Evolutionary conservation across 2,888 invertebrate species (phyloP).

Genomic region (Pachymerium ferrugineum): DNA sequence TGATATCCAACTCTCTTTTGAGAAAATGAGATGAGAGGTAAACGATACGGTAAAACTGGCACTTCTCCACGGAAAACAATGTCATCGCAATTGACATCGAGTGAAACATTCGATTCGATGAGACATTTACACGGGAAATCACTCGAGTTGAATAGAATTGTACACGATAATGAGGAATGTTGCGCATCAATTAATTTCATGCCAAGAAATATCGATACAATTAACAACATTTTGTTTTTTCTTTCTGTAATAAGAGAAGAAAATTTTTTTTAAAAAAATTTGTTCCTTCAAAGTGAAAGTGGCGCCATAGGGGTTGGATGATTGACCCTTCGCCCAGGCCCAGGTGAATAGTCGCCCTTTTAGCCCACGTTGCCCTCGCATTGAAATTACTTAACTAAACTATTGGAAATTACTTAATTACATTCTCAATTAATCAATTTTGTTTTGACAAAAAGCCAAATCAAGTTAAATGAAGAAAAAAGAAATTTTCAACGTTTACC

Average conservation of each 20-base stretch:
- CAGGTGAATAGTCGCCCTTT: background rate
- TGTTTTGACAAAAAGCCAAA: background rate
- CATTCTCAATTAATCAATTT: too few relatives aligned
- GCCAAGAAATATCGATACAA: too few relatives aligned
- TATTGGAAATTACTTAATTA: too few relatives aligned
- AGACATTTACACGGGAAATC: slow-evolving; percentile 66
- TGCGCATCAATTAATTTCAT: too few relatives aligned
- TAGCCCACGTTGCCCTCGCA: background rate
- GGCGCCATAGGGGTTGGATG: background rate
- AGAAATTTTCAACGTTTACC: background rate
- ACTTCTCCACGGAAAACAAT: slow-evolving; percentile 75
- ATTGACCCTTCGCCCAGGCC: background rate
- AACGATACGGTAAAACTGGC: slow-evolving; percentile 68
- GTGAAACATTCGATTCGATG: slow-evolving; percentile 46
- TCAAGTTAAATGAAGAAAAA: background rate
- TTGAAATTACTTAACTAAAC: background rate
- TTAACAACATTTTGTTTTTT: too few relatives aligned
- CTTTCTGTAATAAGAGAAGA: too few relatives aligned
- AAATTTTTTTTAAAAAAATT: too few relatives aligned
- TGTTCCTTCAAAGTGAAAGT: too few relatives aligned
- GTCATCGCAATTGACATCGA: slow-evolving; percentile 74
- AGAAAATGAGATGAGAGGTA: slow-evolving; percentile 71
- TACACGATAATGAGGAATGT: background rate
- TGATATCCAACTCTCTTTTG: slow-evolving; percentile 76
- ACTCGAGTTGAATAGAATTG: slow-evolving; percentile 51